phyloP scores from a whole-genome alignment of 1,140 invertebrate species.

The Theocolax elegans region DNA sequence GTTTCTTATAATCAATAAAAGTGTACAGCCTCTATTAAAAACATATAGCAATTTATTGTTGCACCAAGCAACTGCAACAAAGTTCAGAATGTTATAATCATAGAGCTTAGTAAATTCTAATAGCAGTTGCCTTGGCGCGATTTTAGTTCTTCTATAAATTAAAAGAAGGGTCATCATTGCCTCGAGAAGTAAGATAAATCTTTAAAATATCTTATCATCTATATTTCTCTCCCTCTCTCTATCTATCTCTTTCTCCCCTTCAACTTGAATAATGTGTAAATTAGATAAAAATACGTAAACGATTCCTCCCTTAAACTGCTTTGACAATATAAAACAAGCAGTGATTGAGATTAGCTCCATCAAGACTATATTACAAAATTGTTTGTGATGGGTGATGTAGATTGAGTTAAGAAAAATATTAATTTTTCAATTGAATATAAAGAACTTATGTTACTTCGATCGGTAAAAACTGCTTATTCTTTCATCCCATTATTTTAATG shows the following conservation, averaged over 20 bases:
- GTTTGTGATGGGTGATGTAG: not conserved
- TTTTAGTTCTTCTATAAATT: constrained; percentile 6
- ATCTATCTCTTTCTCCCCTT: not conserved
- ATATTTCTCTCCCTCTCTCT: not conserved
- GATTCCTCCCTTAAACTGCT: not conserved
- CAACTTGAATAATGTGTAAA: constrained; percentile 13
- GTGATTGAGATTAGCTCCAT: constrained; percentile 3
- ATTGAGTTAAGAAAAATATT: not conserved
- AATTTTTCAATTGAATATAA: constrained; percentile 1
- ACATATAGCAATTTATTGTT: constrained; percentile 13
- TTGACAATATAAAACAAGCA: not conserved
- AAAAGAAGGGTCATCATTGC: constrained; percentile 1
- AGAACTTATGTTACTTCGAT: constrained; percentile 6
- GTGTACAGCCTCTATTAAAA: constrained; percentile 36
- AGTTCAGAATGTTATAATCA: constrained; percentile 25
- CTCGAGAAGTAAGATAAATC: constrained; percentile 1
- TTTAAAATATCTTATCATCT: constrained; percentile 6
- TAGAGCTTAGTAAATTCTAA: constrained; percentile 13
- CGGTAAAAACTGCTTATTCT: too few species aligned
- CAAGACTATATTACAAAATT: not conserved
- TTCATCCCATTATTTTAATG: too few species aligned
- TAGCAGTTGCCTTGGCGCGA: constrained; percentile 3
- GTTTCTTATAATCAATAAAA: constrained; percentile 6
- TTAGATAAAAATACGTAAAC: not conserved
- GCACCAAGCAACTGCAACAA: constrained; percentile 4